Evolutionary conservation across 2,797 vertebrate genomes (phyloP), one percentile per base, ranked within the genome.

Genomic region (Zenarchopterus dispar): DNA sequence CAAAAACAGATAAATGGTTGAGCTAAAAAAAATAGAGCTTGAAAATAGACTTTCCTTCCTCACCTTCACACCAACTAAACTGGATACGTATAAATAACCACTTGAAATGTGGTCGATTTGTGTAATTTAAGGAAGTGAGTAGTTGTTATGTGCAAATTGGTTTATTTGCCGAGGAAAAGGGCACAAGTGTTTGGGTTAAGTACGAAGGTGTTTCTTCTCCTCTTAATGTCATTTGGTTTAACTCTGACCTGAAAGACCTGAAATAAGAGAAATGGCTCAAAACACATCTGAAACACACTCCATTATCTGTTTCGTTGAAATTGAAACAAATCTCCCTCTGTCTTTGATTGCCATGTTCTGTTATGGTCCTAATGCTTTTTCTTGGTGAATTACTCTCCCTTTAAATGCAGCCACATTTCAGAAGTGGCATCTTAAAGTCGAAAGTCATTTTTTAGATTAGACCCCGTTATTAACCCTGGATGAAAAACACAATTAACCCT

Each of bases 71-170:
- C 17, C 47, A 26, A 62, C 13, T 48, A 58, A 57, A 57, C 62
- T 56, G 45, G 19, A 41, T 72, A 21, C 31, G 64, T 36, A 71
- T 52, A 73, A 82, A 84, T 73, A 81, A 43, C 67, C 22, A 67
- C 60, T 73, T 47, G 47, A 82, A 63, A 47, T 67, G 24, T 55
- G 24, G 65, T 59, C 44, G 0, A 85, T 84, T 84, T 84, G 73
- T 79, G 82, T 84, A 86, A 82, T 82, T 85, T 85, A 57, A 65
- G 64, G 43, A 61, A 26, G 43, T 53, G 56, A 53, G 24, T 9
- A 56, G 56, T 58, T 68, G 43, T 56, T 60, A n/a, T 24, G 58
- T 70, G 39, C 31, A 77, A 77, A 82, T 64, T 46, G 56, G 56
- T 56, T 64, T 22, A 42, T 73, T 70, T 68, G 13, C 49, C 48